Base-by-base conservation (phyloP, 2,888 invertebrate genomes). In the Hirtodrosophila confusa region DNA sequence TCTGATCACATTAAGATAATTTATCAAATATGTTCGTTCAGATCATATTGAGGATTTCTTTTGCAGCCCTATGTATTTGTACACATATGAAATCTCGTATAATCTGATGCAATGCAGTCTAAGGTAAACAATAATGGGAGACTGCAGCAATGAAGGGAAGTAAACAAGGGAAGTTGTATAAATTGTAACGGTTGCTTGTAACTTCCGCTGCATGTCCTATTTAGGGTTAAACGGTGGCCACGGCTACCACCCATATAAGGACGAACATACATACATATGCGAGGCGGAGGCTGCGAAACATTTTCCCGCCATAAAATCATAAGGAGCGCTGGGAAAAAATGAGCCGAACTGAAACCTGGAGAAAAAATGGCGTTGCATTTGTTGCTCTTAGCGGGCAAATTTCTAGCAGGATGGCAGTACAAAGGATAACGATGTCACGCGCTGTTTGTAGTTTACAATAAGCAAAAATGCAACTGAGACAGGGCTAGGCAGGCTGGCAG, bases 381-480 rank as follows among this genome's bases (percentile, higher is more conserved):
- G 43, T 60, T 45, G 47, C 44, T 49, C n/a, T n/a, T n/a, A n/a
- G 47, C 35, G 58, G 56, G 53, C 17, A 65, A 41, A 64, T 36
- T 49, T 49, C 17, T 44, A 37, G 62, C 54, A 55, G 53, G 27
- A 37, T 55, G 61, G 39, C 43, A 35, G 17, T 33, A 83, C 76
- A 88, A 88, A 75, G 86, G 86, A 69, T 70, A 86, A 82, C 86
- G 66, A 80, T 80, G 80, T 88, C 80, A 80, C 88, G 80, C 80
- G 88, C 88, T 75, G 88, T 62, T 80, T 83, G 80, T 75, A 65
- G 50, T 51, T 56, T 45, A 78, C 75, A 75, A 72, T 57, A 60
- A 51, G 48, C 53, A 40, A 37, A 43, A 48, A 51, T 47, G 54
- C 37, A 43, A 17, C 39, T 11, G 35, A 12, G 12, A 48, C 44